Base-by-base conservation (phyloP, 2,113 vertebrate genomes). In the Melanocharis versteri region DNA sequence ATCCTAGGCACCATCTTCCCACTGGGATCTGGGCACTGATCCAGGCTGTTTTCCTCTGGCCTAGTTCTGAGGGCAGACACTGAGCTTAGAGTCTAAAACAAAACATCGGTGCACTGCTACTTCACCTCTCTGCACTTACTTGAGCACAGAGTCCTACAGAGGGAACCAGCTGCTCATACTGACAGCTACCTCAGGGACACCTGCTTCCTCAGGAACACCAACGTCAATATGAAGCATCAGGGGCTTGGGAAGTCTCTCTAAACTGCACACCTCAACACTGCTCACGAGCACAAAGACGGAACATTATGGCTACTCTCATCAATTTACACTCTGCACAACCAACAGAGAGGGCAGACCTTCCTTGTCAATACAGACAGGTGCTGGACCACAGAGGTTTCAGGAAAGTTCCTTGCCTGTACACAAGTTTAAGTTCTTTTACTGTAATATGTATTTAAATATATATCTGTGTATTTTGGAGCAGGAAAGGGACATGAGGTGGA, bases 401-500 rank as follows among this genome's bases (percentile, higher is more conserved):
- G n/a, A 83, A 89, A 94, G 70, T 4, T 78, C 72, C 69, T 94
- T 90, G 94, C 72, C 86, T 84, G 89, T 87, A 94, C 60, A 92
- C 56, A 73, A 83, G 35, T 56, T 79, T 81, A 78, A 93, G 56
- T 76, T 57, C 11, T 95, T 93, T 88, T 86, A 90, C 85, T 94
- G 79, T 54, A 95, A 92, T 86, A 89, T 37, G 57, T 94, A 66
- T 82, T 81, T 94, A 89, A 96, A 73, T 93, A 76, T 53, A 64
- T 85, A 72, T 53, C 58, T 88, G 50, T 93, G 53, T 83, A 70
- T 90, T 94, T 92, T 81, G 81, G 61, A 94, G 89, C 13, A 65
- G 81, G 83, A 57, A 91, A 95, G 35, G 77, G n/a, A 87, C 48
- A 53, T 26, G 51, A 93, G 81, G 76, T 84, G 77, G 75, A 93